Conservation (phyloP, 2,888 invertebrate genomes). For the Acrobasis repandana region DNA sequence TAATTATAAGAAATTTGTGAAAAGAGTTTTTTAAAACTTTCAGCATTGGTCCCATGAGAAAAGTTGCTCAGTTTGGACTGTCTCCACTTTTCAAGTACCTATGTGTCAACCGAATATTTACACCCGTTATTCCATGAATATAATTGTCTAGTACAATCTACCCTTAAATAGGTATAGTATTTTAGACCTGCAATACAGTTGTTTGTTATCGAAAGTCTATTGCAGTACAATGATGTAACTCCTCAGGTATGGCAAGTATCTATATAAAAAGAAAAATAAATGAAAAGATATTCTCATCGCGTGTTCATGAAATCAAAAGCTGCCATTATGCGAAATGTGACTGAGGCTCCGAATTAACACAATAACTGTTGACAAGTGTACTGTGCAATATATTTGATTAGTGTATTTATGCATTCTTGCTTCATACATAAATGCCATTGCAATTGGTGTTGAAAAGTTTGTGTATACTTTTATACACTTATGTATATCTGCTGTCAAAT, state of each 20-base stretch:
- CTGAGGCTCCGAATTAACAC: slow-evolving; percentile 4
- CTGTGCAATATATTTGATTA: slow-evolving; percentile 18
- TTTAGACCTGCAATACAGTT: not conserved
- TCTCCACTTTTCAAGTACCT: too few species aligned
- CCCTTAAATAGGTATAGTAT: too few species aligned
- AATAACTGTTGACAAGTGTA: slow-evolving; percentile 14
- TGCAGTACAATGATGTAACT: slow-evolving; percentile 5
- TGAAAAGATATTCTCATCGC: not conserved
- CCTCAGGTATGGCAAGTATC: not conserved
- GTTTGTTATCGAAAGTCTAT: not conserved
- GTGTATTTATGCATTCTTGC: slow-evolving; percentile 15
- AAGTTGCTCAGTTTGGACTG: too few species aligned
- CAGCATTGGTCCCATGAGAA: too few species aligned
- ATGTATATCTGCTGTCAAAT: slow-evolving; percentile 4
- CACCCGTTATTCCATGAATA: too few species aligned
- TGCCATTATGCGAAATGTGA: slow-evolving; percentile 18
- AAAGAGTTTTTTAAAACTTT: too few species aligned
- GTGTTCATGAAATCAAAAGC: slow-evolving; percentile 15
- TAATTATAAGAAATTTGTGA: too few species aligned
- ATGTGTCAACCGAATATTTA: too few species aligned
- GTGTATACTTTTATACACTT: too few species aligned
- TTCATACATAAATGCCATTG: slow-evolving; percentile 1
- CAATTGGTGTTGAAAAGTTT: slow-evolving; percentile 5
- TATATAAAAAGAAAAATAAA: slow-evolving; percentile 17
- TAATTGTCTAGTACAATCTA: too few species aligned